phyloP scores from a whole-genome alignment of 2,113 vertebrate genomes.

The Orientallactaga bullata region DNA sequence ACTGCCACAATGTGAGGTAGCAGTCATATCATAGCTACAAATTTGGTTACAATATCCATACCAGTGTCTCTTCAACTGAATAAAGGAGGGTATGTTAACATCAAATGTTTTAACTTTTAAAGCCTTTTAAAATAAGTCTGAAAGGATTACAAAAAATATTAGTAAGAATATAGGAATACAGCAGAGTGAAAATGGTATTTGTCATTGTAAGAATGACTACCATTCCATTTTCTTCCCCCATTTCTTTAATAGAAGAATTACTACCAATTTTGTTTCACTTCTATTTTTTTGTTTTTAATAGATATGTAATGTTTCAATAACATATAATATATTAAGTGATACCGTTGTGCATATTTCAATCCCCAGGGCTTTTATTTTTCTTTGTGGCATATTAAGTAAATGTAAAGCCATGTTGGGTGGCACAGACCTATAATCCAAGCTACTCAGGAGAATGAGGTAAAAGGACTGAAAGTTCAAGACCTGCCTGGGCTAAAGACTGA shows the following conservation, averaged over 20 bases:
- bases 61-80: background rate
- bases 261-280: constrained; percentile 1
- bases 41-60: background rate
- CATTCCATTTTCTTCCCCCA: background rate
- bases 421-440: background rate
- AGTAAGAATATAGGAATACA: background rate
- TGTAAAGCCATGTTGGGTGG: background rate
- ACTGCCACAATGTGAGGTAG: background rate
- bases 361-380: background rate
- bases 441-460: background rate
- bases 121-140: constrained; percentile 14
- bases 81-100: background rate
- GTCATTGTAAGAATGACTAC: background rate
- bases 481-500: background rate
- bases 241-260: background rate
- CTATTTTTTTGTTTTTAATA: constrained; percentile 8
- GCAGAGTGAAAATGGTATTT: background rate
- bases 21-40: background rate
- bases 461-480: background rate
- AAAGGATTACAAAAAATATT: background rate
- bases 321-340: background rate
- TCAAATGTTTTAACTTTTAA: background rate
- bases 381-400: constrained; percentile 32
- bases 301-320: background rate
- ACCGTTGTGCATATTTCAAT: constrained; percentile 7